Evolutionary conservation across 1,140 invertebrate genomes (phyloP), one percentile per base, ranked within the genome.

Genomic region (Danaus plexippus): DNA sequence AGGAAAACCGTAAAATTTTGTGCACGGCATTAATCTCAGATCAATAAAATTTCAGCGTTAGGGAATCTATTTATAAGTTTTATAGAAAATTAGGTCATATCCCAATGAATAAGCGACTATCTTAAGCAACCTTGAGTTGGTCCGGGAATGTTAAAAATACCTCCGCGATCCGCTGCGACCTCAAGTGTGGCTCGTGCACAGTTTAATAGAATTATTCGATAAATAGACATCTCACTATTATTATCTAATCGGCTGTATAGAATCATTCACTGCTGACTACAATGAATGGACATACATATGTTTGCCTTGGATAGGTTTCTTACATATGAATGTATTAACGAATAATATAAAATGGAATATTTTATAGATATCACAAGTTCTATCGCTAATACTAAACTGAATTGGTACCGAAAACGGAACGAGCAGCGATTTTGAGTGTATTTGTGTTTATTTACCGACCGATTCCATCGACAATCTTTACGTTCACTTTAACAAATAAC

Each of bases 131-230:
- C 82, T 86, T 86, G 82, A 77, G 77, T 75, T 75, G 79, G 73
- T 78, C 80, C 74, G 82, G 74, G 82, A 81, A 84, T 86, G 83
- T 86, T 86, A 86, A 84, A 86, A 86, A 86, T 86, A 86, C 79
- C 73, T 62, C 73, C 66, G 71, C 72, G 73, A 63, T 72, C 59
- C 59, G 67, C 59, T 57, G 52, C 75, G 66, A 69, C 68, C 77
- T 75, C 67, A 54, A 61, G 66, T 66, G 71, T 65, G 61, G 63
- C 66, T 67, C 66, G 71, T 57, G 63, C 59, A 57, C 52, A 57
- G 50, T 58, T 66, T 64, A 76, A 69, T 70, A 59, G 59, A 76
- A 76, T 64, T 72, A 73, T 73, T 70, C 64, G 54, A 77, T 70
- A 65, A 68, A 69, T 65, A 64, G 61, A 59, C 57, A 59, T 57